Base-by-base conservation (phyloP, 2,888 invertebrate genomes). In the Drosophila subquinaria region DNA sequence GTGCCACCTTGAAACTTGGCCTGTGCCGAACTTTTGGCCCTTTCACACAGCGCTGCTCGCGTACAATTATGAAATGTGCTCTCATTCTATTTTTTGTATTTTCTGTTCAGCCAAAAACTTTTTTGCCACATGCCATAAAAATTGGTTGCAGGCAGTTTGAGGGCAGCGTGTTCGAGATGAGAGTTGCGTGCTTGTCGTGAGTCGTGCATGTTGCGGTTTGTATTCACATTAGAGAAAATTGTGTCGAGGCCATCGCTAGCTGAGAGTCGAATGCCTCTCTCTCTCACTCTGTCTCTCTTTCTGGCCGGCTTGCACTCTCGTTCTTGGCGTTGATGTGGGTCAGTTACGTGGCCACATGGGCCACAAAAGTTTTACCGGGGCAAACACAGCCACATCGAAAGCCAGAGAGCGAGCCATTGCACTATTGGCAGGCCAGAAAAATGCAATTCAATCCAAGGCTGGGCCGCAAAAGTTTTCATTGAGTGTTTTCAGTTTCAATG, bases 391-490 rank as follows among this genome's bases (percentile, higher is more conserved):
- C 33, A 33, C 20, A 47, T 43, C 30, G 1, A 27, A 59, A 52
- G 61, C 52, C 20, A 42, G 17, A 17, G 55, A 5, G n/a, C 27
- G 15, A 27, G 45, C 35, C 35, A 45, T n/a, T 15, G 45, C 56
- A 1, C 45, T 36, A 45, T 45, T 57, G 62, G 61, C 86, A 55
- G 68, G 69, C 78, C 73, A 71, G 67, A 52, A 67, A 82, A 81
- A 84, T 85, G 82, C 88, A 88, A 88, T 85, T 73, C 70, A 77
- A 79, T 75, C 56, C 75, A 80, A 85, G 81, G 88, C 77, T 80
- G 85, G 71, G 53, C 63, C 78, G 40, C 76, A 79, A 76, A 84
- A 85, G 64, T 88, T 82, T 85, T 75, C 89, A 88, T 81, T 79
- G 81, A 73, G 76, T 73, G 79, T 77, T 85, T 85, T 85, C 89